Percentiles rank a stretch among this genome's conserved stretches.
Evolutionary conservation across 2,888 invertebrate species (phyloP).

Genomic region (Pristionchus arcanus): DNA sequence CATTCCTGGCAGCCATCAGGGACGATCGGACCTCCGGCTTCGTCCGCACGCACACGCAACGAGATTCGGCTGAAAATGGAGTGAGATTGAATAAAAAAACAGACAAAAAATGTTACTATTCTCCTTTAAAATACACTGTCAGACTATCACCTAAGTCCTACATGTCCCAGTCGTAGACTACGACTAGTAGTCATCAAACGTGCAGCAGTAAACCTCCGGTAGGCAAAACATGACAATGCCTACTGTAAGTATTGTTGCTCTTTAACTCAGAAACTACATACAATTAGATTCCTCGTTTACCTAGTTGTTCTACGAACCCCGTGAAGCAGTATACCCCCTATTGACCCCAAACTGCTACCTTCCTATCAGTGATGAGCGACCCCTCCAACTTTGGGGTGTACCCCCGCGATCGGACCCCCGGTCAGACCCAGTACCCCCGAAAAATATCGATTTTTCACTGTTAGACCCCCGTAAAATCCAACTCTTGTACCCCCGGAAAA

Average conservation of each 20-base stretch:
- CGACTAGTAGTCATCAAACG: background rate
- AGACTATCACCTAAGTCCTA: background rate
- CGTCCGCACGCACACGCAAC: conserved; percentile 71
- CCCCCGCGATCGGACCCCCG: no score
- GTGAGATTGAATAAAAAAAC: background rate
- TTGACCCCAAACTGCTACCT: no score
- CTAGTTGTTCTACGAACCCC: background rate
- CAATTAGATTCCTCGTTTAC: no score
- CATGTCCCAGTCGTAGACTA: background rate
- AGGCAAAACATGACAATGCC: background rate
- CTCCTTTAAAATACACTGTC: background rate
- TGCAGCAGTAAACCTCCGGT: background rate
- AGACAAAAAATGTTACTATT: background rate
- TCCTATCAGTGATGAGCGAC: no score
- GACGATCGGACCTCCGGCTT: conserved; percentile 75
- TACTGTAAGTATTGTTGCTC: no score
- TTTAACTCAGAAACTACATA: no score
- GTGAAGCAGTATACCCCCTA: background rate
- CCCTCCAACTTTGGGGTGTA: background rate
- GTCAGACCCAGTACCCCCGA: no score
- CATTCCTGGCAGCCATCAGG: conserved; percentile 67
- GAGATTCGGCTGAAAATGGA: conserved; percentile 61
- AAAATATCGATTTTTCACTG: no score
- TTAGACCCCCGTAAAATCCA: no score
- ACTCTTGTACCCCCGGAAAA: no score